These are phyloP conservation scores for Patagioenas fasciata DNA, from an alignment of 2,113 vertebrate species.

Conservation along the genomic window DNA sequence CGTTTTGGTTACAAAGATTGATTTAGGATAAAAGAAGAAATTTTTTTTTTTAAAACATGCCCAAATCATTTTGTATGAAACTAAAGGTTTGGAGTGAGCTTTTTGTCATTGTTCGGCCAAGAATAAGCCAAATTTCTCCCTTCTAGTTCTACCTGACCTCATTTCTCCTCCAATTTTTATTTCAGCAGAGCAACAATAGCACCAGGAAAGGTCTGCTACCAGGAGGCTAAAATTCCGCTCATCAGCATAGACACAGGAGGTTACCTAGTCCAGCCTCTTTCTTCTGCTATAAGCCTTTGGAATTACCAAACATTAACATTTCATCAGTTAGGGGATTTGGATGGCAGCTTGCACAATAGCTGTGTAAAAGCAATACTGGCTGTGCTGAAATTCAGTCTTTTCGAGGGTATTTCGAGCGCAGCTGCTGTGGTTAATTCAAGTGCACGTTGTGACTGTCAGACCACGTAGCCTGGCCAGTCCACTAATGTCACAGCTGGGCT, in stretches of 20 bases:
- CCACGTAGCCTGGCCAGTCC: neutral
- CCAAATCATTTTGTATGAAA: neutral
- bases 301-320: constrained; percentile 18
- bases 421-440: neutral
- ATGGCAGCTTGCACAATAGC: neutral
- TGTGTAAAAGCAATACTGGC: neutral
- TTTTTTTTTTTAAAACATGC: neutral
- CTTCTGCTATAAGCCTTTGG: neutral
- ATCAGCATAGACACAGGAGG: accelerated
- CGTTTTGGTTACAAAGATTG: neutral
- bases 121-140: neutral
- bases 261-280: neutral
- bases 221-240: neutral
- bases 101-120: neutral
- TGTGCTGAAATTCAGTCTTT: neutral
- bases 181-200: neutral
- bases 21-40: neutral
- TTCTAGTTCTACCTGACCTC: neutral
- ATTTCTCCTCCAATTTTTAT: neutral
- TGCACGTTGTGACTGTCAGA: neutral
- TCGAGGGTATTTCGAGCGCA: neutral
- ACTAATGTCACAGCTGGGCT: neutral
- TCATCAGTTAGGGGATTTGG: constrained; percentile 6
- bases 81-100: neutral
- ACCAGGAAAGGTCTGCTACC: neutral